Base-by-base conservation (phyloP, 2,888 invertebrate species). In the Shargacucullia verbasci region DNA sequence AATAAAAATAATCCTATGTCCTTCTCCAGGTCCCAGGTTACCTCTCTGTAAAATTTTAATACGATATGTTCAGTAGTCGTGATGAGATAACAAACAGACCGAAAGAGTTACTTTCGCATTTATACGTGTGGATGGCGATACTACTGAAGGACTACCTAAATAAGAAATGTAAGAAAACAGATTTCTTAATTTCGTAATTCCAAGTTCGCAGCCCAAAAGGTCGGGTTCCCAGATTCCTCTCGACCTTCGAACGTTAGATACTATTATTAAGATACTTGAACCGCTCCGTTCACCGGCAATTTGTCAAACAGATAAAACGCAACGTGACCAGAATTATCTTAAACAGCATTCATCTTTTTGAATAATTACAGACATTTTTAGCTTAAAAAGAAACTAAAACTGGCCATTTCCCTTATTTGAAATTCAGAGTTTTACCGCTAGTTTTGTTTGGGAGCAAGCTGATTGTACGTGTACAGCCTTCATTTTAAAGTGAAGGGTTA, bases 271-370 rank as follows among this genome's bases (percentile, higher is more conserved):
- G 84, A 86, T 87, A 85, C 82, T 85, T 81, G 82, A 85, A 85
- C 80, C 81, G 79, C 79, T 80, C 77, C 86, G 82, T 80, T 83
- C 80, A 79, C 83, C 81, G 73, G 76, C 86, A 91, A 91, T 91
- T 91, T 91, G 91, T 91, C 91, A 91, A 87, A 81, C 78, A 86
- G 91, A 91, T 92, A 92, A 89, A 82, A 82, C 76, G 76, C 81
- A 83, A 90, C 91, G 91, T 91, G 91, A 84, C 87, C 81, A 73
- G 84, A 87, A 87, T 90, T 90, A 90, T 91, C 90, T 90, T 80
- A 81, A 85, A 83, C 80, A 85, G 80, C 83, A 86, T 90, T 87
- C 88, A 84, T 91, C 90, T 89, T 88, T 73, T 77, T 90, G 90
- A 90, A 85, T 91, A 91, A 91, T 91, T 90, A 89, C 86, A 34